Conservation (phyloP, 2,113 vertebrate species). For the Coryphaenoides rupestris region DNA sequence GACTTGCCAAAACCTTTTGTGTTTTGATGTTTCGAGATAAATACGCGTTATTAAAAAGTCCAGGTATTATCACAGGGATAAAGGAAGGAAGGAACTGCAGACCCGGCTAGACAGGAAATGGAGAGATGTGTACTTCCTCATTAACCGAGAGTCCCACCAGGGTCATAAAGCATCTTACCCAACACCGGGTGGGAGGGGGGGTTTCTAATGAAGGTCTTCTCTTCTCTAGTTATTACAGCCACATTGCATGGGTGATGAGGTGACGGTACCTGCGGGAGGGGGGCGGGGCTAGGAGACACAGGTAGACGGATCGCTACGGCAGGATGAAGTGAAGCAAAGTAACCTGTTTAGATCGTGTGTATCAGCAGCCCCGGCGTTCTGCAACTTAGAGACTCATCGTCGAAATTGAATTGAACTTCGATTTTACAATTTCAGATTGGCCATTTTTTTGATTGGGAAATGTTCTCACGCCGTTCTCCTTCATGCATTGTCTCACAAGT, state of each 20-base stretch:
- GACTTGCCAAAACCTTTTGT: constrained; percentile 11
- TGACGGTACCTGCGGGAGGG: constrained; percentile 70
- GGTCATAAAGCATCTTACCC: constrained; percentile 69
- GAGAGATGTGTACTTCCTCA: constrained; percentile 71
- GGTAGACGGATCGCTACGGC: constrained; percentile 46
- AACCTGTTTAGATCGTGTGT: background rate
- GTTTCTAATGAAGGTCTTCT: constrained; percentile 75
- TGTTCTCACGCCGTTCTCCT: too few species aligned
- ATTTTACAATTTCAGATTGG: too few species aligned
- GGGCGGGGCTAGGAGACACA: constrained; percentile 53
- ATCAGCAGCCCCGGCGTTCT: background rate
- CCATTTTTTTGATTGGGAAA: too few species aligned
- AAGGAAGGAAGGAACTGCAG: constrained; percentile 69
- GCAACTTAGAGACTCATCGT: background rate
- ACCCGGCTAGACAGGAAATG: constrained; percentile 75
- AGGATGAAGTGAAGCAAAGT: constrained; percentile 53
- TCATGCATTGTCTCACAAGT: too few species aligned
- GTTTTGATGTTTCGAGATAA: constrained; percentile 56
- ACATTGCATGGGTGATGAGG: constrained; percentile 75
- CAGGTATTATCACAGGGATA: constrained; percentile 61
- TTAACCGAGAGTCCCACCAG: constrained; percentile 73
- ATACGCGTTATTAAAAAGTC: constrained; percentile 68
- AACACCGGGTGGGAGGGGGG: constrained; percentile 52
- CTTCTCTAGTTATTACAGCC: constrained; percentile 70
- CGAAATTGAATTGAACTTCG: background rate